Conservation (phyloP, 2,797 vertebrate genomes). For the Scolopax rusticola region DNA sequence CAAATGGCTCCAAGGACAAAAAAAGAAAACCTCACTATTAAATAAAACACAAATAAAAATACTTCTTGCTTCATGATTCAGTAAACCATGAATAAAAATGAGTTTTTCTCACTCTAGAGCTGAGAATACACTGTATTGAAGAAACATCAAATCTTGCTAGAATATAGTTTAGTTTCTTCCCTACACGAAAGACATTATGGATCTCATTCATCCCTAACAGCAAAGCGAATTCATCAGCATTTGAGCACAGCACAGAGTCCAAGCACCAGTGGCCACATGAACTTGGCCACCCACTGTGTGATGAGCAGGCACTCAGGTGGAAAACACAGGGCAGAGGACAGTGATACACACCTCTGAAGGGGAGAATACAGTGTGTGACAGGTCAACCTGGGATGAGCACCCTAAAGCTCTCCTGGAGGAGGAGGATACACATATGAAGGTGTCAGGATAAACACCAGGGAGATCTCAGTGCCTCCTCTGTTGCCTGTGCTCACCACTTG, state of each 20-base stretch:
- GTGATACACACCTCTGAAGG: accelerated
- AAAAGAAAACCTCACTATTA: neutral
- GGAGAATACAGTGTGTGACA: accelerated
- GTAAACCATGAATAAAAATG: neutral
- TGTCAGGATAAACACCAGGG: neutral
- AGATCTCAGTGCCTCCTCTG: neutral
- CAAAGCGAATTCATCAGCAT: neutral
- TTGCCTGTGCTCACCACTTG: neutral
- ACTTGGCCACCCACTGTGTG: neutral
- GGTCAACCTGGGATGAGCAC: neutral
- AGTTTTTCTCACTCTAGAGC: neutral
- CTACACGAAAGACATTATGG: neutral
- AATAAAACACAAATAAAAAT: neutral
- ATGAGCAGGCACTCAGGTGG: neutral
- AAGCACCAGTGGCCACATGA: neutral
- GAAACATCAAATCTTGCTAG: neutral
- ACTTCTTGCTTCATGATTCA: neutral
- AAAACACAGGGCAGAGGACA: neutral
- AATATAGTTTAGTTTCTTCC: neutral
- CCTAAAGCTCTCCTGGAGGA: neutral
- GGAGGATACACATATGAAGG: accelerated
- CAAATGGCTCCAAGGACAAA: neutral
- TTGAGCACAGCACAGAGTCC: neutral
- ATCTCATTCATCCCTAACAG: neutral
- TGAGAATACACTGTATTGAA: neutral